A percentile compares a stretch with the other conserved stretches of the same genome.
These are phyloP conservation scores for Lutjanus argentimaculatus DNA, from an alignment of 2,797 vertebrate species.

Conservation along the genomic window DNA sequence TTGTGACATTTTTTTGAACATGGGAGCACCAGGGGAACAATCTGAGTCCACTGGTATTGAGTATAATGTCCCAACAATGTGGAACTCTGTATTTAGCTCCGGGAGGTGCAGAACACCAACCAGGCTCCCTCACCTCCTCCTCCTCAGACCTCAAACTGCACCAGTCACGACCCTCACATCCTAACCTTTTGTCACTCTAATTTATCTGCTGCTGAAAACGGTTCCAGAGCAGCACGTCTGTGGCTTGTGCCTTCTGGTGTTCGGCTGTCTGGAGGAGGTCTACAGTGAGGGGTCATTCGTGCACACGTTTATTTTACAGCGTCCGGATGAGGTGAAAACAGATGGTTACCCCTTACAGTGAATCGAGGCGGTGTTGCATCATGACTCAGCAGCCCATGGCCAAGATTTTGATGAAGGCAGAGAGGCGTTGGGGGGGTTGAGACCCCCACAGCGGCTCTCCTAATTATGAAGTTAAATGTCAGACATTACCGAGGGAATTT, in stretches of 20 bases:
- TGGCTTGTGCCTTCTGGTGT: conserved; percentile 36
- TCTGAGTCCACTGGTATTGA: neutral
- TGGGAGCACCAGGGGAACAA: too few relatives aligned
- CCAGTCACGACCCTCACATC: conserved; percentile 27
- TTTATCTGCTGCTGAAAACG: conserved; percentile 36
- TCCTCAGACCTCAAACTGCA: conserved; percentile 48
- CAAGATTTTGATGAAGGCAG: conserved; percentile 35
- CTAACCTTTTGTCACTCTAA: conserved; percentile 44
- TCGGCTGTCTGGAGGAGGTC: conserved; percentile 62
- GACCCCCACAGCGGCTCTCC: conserved; percentile 32
- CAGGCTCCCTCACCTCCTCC: conserved; percentile 8
- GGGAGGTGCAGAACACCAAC: conserved; percentile 27
- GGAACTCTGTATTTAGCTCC: conserved; percentile 1
- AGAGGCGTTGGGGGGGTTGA: neutral
- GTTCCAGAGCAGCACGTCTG: conserved; percentile 28
- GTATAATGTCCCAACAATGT: conserved; percentile 16
- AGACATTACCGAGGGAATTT: conserved; percentile 43
- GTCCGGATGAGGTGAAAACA: conserved; percentile 66
- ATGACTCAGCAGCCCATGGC: conserved; percentile 51
- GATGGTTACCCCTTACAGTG: conserved; percentile 60
- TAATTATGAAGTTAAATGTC: conserved; percentile 68
- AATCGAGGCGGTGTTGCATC: conserved; percentile 51
- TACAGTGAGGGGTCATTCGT: conserved; percentile 48
- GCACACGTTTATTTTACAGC: conserved; percentile 47
- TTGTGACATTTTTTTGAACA: too few relatives aligned